Evolutionary conservation across 2,888 invertebrate species (phyloP).

Genomic region (Eurytoma adleriae): DNA sequence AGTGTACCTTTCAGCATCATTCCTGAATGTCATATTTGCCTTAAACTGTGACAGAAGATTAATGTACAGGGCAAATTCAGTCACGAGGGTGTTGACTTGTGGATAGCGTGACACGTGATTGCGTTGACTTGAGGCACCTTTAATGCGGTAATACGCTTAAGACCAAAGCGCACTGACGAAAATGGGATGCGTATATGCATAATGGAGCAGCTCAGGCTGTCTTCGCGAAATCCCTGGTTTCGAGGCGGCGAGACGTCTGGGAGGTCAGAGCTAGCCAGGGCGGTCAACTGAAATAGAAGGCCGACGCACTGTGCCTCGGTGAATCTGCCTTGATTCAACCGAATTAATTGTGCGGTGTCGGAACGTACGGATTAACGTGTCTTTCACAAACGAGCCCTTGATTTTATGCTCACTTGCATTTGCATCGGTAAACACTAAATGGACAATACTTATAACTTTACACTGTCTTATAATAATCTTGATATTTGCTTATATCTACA

Average conservation of each 20-base stretch:
- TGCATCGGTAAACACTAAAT: too few relatives aligned
- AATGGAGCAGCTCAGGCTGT: slow-evolving; percentile 8
- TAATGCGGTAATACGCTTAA: slow-evolving; percentile 40
- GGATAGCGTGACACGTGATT: slow-evolving; percentile 39
- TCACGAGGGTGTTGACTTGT: slow-evolving; percentile 9
- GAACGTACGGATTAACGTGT: too few relatives aligned
- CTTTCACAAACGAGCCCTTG: too few relatives aligned
- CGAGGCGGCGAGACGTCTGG: background rate
- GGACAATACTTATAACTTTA: too few relatives aligned
- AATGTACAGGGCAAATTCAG: slow-evolving; percentile 13
- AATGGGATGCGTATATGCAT: slow-evolving; percentile 17
- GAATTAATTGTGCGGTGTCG: too few relatives aligned
- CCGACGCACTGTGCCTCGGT: background rate
- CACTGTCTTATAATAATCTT: too few relatives aligned
- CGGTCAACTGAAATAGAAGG: slow-evolving; percentile 14
- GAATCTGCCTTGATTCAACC: background rate
- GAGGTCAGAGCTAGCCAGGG: slow-evolving; percentile 11
- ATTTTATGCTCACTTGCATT: too few relatives aligned
- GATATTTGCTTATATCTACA: too few relatives aligned
- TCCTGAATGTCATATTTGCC: slow-evolving; percentile 28
- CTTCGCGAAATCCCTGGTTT: background rate
- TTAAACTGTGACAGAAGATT: slow-evolving; percentile 26
- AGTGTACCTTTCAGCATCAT: too few relatives aligned
- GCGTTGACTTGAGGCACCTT: slow-evolving; percentile 32
- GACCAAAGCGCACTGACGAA: background rate